These are phyloP conservation scores for Aplidium turbinatum DNA, from an alignment of 23 tunicate genomes.

Conservation along the genomic window DNA sequence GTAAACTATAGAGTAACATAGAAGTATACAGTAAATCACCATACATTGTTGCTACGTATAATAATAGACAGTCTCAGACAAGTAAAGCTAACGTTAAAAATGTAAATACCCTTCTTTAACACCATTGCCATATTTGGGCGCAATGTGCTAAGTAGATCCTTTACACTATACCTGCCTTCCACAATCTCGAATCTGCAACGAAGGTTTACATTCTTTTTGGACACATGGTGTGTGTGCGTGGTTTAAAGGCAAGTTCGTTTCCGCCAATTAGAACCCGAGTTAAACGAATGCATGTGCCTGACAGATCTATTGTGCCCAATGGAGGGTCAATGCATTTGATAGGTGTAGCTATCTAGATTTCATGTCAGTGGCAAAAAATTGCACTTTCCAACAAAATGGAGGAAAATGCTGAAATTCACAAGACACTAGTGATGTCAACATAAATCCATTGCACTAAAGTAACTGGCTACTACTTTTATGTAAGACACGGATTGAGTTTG, in stretches of 20 bases:
- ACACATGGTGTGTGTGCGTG: background rate
- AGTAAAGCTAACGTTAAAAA: background rate
- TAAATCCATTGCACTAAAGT: too few relatives aligned
- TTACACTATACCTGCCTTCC: background rate
- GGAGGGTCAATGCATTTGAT: background rate
- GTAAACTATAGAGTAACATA: background rate
- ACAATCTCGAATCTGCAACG: slow-evolving; percentile 5
- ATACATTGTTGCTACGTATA: background rate
- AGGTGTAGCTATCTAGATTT: background rate
- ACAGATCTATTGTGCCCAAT: background rate
- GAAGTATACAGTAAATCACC: background rate
- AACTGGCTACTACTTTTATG: too few relatives aligned
- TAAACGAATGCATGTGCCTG: background rate
- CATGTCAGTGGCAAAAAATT: too few relatives aligned
- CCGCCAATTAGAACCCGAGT: background rate
- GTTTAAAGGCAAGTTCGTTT: background rate
- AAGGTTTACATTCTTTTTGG: background rate
- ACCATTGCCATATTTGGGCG: background rate
- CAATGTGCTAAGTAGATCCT: background rate
- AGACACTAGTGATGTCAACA: slow-evolving; percentile 1
- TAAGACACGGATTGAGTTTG: too few relatives aligned
- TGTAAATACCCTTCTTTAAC: background rate
- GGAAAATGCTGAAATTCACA: background rate
- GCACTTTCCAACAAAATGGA: too few relatives aligned
- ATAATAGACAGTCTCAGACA: slow-evolving; percentile 2